Percentiles rank a stretch among this genome's conserved stretches.
Conservation (phyloP, 1,140 invertebrate species). For the Danaus melanippus region DNA sequence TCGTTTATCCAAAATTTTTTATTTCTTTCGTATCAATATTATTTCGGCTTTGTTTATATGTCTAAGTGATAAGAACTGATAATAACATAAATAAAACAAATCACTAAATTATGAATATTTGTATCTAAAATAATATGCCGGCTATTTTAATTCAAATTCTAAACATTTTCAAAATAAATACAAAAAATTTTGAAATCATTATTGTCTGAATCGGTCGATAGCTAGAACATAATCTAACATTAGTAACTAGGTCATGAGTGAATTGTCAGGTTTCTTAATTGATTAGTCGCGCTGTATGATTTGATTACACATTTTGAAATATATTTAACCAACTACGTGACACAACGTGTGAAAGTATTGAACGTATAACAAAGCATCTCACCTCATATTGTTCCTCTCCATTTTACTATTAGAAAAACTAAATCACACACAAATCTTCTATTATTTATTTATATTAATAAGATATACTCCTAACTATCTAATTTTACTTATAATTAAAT, state of each 20-base stretch:
- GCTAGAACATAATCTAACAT: constrained; percentile 6
- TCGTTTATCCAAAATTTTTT: constrained; percentile 2
- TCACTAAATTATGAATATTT: background rate
- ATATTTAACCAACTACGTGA: constrained; percentile 9
- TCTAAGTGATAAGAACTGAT: constrained; percentile 19
- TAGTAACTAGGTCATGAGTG: background rate
- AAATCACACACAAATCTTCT: constrained; percentile 14
- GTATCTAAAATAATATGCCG: too few species aligned
- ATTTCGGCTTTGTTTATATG: constrained; percentile 1
- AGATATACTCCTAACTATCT: constrained; percentile 16
- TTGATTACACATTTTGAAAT: background rate
- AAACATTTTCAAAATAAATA: too few species aligned
- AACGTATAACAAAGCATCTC: constrained; percentile 36
- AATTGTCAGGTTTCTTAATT: too few species aligned
- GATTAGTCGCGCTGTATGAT: constrained; percentile 1
- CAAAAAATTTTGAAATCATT: background rate
- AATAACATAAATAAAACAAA: constrained; percentile 27
- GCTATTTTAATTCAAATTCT: too few species aligned
- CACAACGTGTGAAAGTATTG: constrained; percentile 24
- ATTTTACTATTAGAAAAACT: constrained; percentile 33
- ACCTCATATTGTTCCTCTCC: constrained; percentile 65
- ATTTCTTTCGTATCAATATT: constrained; percentile 6
- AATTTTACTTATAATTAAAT: constrained; percentile 25
- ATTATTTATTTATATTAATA: constrained; percentile 22
- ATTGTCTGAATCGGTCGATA: constrained; percentile 6